A percentile compares a stretch with the other conserved stretches of the same genome.
Evolutionary conservation across 2,888 invertebrate genomes (phyloP).

Genomic region (Nymphalis c-album): DNA sequence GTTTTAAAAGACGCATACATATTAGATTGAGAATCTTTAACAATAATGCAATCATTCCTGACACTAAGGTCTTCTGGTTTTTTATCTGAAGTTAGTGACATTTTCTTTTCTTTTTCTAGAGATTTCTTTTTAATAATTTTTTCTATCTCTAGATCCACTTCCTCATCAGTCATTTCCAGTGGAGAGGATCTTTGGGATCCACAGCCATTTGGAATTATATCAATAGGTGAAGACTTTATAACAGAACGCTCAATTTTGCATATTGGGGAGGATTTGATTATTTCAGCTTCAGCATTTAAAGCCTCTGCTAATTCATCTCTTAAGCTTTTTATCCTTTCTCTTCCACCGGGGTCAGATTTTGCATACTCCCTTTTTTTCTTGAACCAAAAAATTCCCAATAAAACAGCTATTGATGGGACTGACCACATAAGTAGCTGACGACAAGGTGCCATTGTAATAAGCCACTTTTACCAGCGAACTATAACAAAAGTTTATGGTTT

Average conservation of each 20-base stretch:
- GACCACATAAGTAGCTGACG: constrained; percentile 89
- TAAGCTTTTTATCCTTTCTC: constrained; percentile 74
- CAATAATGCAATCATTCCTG: constrained; percentile 32
- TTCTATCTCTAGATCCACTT: constrained; percentile 85
- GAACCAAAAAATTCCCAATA: constrained; percentile 91
- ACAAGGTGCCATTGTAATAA: constrained; percentile 88
- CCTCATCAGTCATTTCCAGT: constrained; percentile 83
- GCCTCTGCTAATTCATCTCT: constrained; percentile 77
- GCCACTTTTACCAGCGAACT: constrained; percentile 85
- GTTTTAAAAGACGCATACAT: constrained; percentile 53
- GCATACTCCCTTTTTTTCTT: constrained; percentile 88
- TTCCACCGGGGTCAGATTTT: constrained; percentile 88
- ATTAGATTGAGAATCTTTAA: constrained; percentile 37
- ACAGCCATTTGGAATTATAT: constrained; percentile 81
- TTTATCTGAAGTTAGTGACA: constrained; percentile 58
- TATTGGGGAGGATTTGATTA: constrained; percentile 69
- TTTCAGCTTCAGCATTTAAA: constrained; percentile 66
- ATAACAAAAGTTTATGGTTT: constrained; percentile 58
- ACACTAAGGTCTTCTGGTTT: constrained; percentile 36
- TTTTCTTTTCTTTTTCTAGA: constrained; percentile 67
- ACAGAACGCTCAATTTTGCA: constrained; percentile 68
- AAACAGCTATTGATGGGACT: constrained; percentile 89
- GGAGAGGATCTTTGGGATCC: constrained; percentile 81
- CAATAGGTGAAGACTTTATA: constrained; percentile 85
- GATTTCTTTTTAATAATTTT: constrained; percentile 83